Percentiles rank a stretch among this genome's conserved stretches.
phyloP scores from a whole-genome alignment of 1,140 invertebrate genomes.

The Rhagoletis pomonella region DNA sequence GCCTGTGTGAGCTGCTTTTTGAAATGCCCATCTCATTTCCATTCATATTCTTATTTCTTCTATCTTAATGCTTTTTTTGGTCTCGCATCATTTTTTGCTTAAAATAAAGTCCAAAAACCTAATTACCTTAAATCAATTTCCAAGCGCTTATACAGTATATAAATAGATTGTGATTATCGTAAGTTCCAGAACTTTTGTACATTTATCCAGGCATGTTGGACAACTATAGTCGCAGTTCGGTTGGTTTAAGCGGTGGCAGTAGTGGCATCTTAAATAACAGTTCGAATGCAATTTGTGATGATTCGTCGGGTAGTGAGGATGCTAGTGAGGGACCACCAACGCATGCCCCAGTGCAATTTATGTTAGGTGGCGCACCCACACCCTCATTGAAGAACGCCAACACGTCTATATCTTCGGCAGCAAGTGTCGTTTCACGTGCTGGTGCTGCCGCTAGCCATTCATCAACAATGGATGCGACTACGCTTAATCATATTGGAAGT shows the following conservation, averaged over 20 bases:
- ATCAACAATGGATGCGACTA: background rate
- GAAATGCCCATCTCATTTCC: background rate
- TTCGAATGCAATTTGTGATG: constrained; percentile 54
- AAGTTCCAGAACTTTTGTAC: constrained; percentile 60
- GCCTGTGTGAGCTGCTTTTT: background rate
- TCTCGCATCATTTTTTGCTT: background rate
- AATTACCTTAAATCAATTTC: background rate
- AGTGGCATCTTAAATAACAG: constrained; percentile 55
- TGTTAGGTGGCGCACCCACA: constrained; percentile 57
- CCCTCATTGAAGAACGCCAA: background rate
- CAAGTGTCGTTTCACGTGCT: constrained; percentile 3
- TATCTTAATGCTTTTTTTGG: background rate
- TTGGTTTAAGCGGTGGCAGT: constrained; percentile 44
- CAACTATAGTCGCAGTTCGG: constrained; percentile 58
- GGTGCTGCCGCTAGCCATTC: background rate
- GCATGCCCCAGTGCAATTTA: constrained; percentile 59
- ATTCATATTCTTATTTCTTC: background rate
- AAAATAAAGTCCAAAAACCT: background rate
- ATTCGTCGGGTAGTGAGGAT: constrained; percentile 61
- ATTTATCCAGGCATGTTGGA: constrained; percentile 61
- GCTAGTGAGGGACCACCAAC: constrained; percentile 52
- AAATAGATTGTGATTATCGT: constrained; percentile 56
- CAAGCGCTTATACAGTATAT: constrained; percentile 18
- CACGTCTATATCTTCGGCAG: background rate
- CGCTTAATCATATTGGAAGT: constrained; percentile 54